Base-by-base conservation (phyloP, 2,113 vertebrate species). In the Sigmodon hispidus region DNA sequence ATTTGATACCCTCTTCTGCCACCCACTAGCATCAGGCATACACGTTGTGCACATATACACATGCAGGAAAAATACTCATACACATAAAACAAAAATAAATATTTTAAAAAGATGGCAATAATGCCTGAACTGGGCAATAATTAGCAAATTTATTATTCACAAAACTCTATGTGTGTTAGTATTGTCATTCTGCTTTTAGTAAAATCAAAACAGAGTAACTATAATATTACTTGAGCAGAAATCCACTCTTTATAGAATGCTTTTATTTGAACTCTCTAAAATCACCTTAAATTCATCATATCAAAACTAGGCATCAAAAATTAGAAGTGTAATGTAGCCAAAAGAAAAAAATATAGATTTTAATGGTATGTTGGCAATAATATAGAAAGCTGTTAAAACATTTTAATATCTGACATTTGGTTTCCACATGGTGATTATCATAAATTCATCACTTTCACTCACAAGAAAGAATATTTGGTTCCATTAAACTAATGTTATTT, bases 161-260 rank as follows among this genome's bases (percentile, higher is more conserved):
- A 90, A 88, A 26, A 89, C 12, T 45, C 2, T 61, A 77, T 87
- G 24, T 17, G 87, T 36, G 43, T 67, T 0, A 91, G 29, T 80
- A 90, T 26, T 90, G 8, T 70, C 79, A 83, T 72, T 92, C 36
- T 77, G 59, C 70, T 91, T 96, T 90, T 72, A 84, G 45, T 70
- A 94, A 96, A 70, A 70, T 70, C 21, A 93, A 83, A 90, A 1
- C 69, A 2, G 59, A 91, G 59, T 26, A 94, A 55, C 67, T 65
- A 93, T 45, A 75, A 91, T 83, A 29, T 67, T 91, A 72, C 65
- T n/a, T 95, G 93, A 96, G 76, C 12, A 72, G 72, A 96, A 95
- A 88, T 87, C n/a, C 67, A 6, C 55, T 94, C 29, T 85, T 59
- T 89, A 65, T 69, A 36, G 12, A 89, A 29, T 85, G 75, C 43